These are phyloP conservation scores for Acropora yongei DNA, from an alignment of 64 coral and sea anemone species.

Conservation along the genomic window DNA sequence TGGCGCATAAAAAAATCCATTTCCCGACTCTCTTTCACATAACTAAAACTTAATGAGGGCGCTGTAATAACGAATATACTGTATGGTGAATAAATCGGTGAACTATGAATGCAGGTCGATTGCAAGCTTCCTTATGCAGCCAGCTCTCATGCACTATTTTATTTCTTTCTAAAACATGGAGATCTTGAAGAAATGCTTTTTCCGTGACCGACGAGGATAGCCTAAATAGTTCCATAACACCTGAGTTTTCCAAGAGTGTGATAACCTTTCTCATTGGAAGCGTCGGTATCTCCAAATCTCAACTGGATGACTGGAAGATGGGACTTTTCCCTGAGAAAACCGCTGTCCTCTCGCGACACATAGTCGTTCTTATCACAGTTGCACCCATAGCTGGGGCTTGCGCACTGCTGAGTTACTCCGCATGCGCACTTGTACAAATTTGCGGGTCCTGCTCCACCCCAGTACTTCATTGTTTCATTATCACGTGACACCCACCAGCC, in stretches of 20 bases:
- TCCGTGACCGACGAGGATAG: no score
- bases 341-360: constrained; percentile 13
- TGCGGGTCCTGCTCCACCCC: constrained; percentile 10
- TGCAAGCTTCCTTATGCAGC: neutral
- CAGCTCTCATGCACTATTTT: neutral
- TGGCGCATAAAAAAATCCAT: no score
- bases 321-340: neutral
- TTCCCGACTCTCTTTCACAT: no score
- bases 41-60: no score
- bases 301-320: neutral
- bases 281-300: neutral
- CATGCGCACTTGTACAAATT: constrained; percentile 22
- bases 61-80: no score
- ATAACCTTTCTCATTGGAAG: neutral
- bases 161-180: no score
- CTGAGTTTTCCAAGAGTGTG: constrained; percentile 19
- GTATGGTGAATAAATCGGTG: no score
- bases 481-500: constrained; percentile 44
- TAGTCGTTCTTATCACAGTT: neutral
- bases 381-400: neutral
- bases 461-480: neutral
- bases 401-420: neutral
- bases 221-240: neutral
- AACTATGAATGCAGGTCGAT: no score
- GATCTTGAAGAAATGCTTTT: no score